Evolutionary conservation across 2,113 vertebrate species (phyloP).

Genomic region (Thymallus thymallus): DNA sequence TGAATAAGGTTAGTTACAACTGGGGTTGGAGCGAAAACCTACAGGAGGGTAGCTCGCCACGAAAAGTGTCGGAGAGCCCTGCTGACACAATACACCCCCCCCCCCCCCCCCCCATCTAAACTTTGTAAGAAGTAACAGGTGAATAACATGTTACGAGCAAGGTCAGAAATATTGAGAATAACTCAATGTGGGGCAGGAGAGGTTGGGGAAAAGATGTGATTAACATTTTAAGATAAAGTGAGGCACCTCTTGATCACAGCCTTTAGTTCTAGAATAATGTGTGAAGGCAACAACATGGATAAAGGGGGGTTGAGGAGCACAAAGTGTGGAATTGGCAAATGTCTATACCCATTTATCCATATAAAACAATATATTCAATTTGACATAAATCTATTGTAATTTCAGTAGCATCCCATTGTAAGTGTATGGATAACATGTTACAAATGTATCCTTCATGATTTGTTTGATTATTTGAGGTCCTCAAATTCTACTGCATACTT

Average conservation of each 20-base stretch:
- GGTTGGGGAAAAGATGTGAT: neutral
- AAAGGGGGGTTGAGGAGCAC: neutral
- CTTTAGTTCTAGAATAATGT: neutral
- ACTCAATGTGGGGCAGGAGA: neutral
- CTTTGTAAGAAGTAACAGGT: neutral
- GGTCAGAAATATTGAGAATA: neutral
- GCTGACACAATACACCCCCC: neutral
- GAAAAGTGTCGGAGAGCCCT: too few species aligned
- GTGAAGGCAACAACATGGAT: neutral
- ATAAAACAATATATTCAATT: slow-evolving; percentile 3
- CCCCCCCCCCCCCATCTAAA: too few species aligned
- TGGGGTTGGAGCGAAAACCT: too few species aligned
- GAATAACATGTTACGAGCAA: neutral
- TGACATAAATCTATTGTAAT: neutral
- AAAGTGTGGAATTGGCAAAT: neutral
- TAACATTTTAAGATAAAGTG: neutral
- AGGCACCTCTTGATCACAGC: neutral
- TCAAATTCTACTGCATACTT: slow-evolving; percentile 4
- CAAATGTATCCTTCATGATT: neutral
- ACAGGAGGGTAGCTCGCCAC: too few species aligned
- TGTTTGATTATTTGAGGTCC: neutral
- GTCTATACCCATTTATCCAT: neutral
- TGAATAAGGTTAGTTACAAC: too few species aligned
- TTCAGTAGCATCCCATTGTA: slow-evolving; percentile 23
- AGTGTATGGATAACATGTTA: neutral